A percentile compares a stretch with the other conserved stretches of the same genome.
phyloP scores from a whole-genome alignment of 2,888 invertebrate species.

The Eupsilia transversa region DNA sequence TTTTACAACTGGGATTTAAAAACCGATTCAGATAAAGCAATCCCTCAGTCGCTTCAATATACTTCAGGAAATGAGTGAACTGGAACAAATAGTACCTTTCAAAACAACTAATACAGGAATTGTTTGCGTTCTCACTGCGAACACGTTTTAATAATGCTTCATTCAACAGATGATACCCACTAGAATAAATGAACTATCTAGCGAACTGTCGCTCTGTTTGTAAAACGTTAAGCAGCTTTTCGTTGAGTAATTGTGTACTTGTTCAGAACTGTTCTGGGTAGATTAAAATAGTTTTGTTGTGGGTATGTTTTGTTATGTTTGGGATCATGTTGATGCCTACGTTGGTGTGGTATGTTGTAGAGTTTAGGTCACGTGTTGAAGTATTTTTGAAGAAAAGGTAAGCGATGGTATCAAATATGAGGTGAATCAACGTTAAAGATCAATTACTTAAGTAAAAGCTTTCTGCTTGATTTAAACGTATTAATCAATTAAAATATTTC shows the following conservation, averaged over 20 bases:
- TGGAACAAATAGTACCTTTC: conserved; percentile 54
- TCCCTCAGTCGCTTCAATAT: conserved; percentile 12
- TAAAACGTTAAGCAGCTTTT: conserved; percentile 61
- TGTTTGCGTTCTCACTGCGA: conserved; percentile 69
- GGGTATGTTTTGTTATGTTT: conserved; percentile 35
- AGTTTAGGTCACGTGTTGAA: background rate
- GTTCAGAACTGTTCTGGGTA: conserved; percentile 38
- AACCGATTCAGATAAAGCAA: conserved; percentile 9
- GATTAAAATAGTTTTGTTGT: conserved; percentile 50
- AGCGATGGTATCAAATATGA: background rate
- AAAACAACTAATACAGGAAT: conserved; percentile 68
- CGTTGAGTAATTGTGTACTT: conserved; percentile 53
- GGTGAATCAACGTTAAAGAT: background rate
- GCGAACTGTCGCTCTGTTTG: conserved; percentile 66
- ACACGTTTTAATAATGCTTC: conserved; percentile 74
- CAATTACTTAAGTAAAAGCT: background rate
- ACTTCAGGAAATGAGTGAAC: conserved; percentile 31
- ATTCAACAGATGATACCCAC: conserved; percentile 68
- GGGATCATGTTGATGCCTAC: background rate
- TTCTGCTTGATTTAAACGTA: background rate
- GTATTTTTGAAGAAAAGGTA: background rate
- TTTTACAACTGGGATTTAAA: background rate
- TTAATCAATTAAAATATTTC: background rate
- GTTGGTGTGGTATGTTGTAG: background rate
- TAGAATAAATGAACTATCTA: conserved; percentile 69